Evolutionary conservation across 2,888 invertebrate species (phyloP), one percentile per base, ranked within the genome.

Genomic region (Drosophila neotestacea): DNA sequence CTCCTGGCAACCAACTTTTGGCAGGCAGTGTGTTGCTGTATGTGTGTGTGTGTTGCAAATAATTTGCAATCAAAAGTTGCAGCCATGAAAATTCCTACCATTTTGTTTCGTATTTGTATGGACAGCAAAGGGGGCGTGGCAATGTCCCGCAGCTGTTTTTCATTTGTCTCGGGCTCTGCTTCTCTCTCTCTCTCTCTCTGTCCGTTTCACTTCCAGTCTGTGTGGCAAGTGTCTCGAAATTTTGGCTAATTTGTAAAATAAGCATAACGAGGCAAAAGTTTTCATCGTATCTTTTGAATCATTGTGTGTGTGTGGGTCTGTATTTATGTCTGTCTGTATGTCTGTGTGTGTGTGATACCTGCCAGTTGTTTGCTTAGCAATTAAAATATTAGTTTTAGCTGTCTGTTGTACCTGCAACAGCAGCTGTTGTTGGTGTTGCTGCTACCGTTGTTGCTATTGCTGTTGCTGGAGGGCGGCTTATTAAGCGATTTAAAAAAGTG

Each of bases 21-120:
- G 41, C 68, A 50, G 58, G 50, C 34, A 16, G 22, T 44, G 59
- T 77, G 44, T 72, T 60, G 70, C 70, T 77, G 73, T 58, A 22
- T 58, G 22, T 44, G 59, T 77, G 44, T 72, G 62, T 73, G 72
- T 77, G 73, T 58, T 70, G 69, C 88, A 85, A 84, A 85, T 87
- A 87, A 84, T 87, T 85, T 85, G 84, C 84, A 84, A 84, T 84
- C 85, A 84, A 87, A 84, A 84, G 78, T 84, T 84, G 79, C 85
- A 72, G 60, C 65, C 55, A 86, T 66, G 63, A 60, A 73, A 72
- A 73, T 58, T 69, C 55, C 46, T n/a, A 10, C 62, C 44, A 62
- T 67, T 50, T 47, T 36, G 58, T 58, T 58, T 28, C 62, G 51
- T 59, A 28, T 50, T 64, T 63, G 39, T 30, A 36, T 34, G 16